Evolutionary conservation across 2,113 vertebrate genomes (phyloP).

Genomic region (Amblyopsis rosae): DNA sequence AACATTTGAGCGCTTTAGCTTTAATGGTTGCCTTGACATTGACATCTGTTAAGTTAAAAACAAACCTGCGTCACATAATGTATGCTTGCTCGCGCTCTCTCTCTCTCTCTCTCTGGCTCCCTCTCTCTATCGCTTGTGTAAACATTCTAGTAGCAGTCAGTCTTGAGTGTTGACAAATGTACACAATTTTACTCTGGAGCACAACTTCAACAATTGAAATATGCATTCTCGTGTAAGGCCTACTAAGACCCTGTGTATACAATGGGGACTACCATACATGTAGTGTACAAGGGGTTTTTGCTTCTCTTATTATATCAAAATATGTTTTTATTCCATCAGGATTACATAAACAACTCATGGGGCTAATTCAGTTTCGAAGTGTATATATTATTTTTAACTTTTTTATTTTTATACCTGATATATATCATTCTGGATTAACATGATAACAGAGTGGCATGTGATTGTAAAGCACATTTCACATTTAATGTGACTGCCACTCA

Average conservation of each 20-base stretch:
- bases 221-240: no score
- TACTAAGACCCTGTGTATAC: no score
- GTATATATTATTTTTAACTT: no score
- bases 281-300: no score
- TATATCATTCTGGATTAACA: slow-evolving; percentile 44
- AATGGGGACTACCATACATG: no score
- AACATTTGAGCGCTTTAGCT: slow-evolving; percentile 27
- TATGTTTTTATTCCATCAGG: no score
- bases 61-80: background rate
- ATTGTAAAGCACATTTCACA: slow-evolving; percentile 33
- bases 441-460: slow-evolving; percentile 36
- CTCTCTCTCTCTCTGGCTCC: no score
- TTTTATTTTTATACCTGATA: no score
- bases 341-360: background rate
- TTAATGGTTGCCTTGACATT: slow-evolving; percentile 19
- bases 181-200: background rate
- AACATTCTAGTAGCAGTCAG: slow-evolving; percentile 34
- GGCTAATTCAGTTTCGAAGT: background rate
- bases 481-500: slow-evolving; percentile 55
- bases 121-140: slow-evolving; percentile 18
- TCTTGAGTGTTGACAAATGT: slow-evolving; percentile 38
- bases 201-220: no score
- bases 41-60: slow-evolving; percentile 21
- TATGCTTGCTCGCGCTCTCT: no score
- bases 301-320: no score